phyloP scores from a whole-genome alignment of 2,797 vertebrate species.

The Balearica regulorum region DNA sequence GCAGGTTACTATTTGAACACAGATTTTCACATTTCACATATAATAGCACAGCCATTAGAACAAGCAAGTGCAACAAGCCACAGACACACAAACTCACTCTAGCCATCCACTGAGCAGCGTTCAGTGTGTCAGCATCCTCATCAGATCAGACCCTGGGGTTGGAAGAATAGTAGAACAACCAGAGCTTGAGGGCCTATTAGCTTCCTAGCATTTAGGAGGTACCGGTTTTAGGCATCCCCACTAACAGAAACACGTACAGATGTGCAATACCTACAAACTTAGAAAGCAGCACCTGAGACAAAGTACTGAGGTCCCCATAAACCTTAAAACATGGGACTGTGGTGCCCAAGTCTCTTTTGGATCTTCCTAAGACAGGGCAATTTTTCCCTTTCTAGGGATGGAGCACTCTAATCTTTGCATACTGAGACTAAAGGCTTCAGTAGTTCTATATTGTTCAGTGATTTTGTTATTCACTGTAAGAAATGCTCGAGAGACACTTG shows the following conservation, averaged over 20 bases:
- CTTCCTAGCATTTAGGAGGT: background rate
- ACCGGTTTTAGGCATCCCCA: background rate
- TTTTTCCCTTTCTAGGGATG: background rate
- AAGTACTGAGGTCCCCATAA: background rate
- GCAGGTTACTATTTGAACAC: background rate
- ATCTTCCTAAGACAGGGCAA: background rate
- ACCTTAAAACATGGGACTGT: background rate
- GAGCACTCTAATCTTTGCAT: background rate
- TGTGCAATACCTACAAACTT: background rate
- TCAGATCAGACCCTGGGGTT: too few species aligned
- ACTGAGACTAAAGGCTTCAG: background rate
- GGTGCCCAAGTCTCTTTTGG: background rate
- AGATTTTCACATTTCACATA: background rate
- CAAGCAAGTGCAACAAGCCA: background rate
- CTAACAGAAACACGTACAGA: background rate
- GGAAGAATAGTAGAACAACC: background rate
- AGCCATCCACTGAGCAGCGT: background rate
- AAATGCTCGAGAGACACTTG: background rate
- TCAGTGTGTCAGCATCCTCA: background rate
- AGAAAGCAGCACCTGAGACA: background rate
- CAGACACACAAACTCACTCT: background rate
- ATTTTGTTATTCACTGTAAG: background rate
- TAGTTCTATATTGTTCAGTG: background rate
- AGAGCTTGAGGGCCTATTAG: background rate
- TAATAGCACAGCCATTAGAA: background rate